These are phyloP conservation scores for Megaceryle alcyon DNA, from an alignment of 2,797 vertebrate genomes.

Conservation along the genomic window DNA sequence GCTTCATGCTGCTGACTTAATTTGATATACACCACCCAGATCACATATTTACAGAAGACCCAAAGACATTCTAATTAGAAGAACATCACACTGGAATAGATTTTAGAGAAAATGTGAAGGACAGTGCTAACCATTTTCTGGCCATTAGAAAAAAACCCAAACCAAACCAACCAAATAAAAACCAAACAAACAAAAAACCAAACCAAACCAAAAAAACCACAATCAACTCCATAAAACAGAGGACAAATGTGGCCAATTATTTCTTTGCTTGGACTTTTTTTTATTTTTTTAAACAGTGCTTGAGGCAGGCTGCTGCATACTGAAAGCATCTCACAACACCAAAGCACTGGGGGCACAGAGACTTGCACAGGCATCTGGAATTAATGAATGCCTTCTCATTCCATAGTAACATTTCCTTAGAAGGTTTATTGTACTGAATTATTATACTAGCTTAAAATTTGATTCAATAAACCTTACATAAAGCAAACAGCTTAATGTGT, in stretches of 20 bases:
- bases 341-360: not conserved
- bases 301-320: not conserved
- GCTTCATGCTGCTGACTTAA: not conserved
- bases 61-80: not conserved
- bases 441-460: not conserved
- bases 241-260: not conserved
- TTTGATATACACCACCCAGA: not conserved
- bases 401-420: not conserved
- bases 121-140: not conserved
- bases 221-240: not conserved
- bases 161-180: too few relatives aligned
- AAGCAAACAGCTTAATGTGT: not conserved
- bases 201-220: not conserved
- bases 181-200: too few relatives aligned
- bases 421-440: not conserved
- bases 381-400: not conserved
- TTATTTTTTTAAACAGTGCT: not conserved
- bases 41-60: rapidly evolving
- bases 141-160: not conserved
- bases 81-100: not conserved
- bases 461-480: not conserved
- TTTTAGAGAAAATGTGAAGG: not conserved
- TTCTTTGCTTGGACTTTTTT: not conserved
- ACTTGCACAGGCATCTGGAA: not conserved
- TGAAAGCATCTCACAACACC: not conserved